Percentiles rank a stretch among this genome's conserved stretches.
Conservation (phyloP, 2,113 vertebrate genomes). For the Rhinogobius similis region DNA sequence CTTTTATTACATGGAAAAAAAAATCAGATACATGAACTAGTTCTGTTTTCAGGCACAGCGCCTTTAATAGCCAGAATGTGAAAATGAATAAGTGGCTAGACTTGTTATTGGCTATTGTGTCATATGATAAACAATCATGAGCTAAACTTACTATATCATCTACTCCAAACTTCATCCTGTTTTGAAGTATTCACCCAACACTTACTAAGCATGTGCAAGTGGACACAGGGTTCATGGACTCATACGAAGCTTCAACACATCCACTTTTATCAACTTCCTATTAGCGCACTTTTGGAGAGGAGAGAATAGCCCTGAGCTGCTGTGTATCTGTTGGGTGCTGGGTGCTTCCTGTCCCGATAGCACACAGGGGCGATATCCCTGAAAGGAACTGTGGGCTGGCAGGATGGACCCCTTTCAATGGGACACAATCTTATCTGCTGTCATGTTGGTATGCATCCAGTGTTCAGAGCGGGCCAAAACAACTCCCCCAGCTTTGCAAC, state of each 20-base stretch:
- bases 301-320: conserved; percentile 38
- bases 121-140: conserved; percentile 7
- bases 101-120: conserved; percentile 10
- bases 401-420: conserved; percentile 63
- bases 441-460: conserved; percentile 69
- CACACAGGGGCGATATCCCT: conserved; percentile 67
- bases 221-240: conserved; percentile 17
- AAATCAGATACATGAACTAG: no score
- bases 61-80: conserved; percentile 17
- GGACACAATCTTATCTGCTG: conserved; percentile 72
- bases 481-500: conserved; percentile 15
- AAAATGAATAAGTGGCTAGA: conserved; percentile 29
- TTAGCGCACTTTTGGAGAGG: conserved; percentile 32
- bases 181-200: conserved; percentile 22
- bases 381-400: conserved; percentile 66
- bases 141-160: conserved; percentile 31
- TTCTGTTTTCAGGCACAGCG: no score
- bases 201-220: conserved; percentile 9
- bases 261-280: conserved; percentile 39
- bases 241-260: conserved; percentile 15
- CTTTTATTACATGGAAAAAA: no score
- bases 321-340: conserved; percentile 41
- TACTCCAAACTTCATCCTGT: conserved; percentile 24
- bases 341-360: conserved; percentile 73
- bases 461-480: conserved; percentile 50